These are phyloP conservation scores for Parasteatoda tepidariorum DNA, from an alignment of 1,140 invertebrate species.

Conservation along the genomic window DNA sequence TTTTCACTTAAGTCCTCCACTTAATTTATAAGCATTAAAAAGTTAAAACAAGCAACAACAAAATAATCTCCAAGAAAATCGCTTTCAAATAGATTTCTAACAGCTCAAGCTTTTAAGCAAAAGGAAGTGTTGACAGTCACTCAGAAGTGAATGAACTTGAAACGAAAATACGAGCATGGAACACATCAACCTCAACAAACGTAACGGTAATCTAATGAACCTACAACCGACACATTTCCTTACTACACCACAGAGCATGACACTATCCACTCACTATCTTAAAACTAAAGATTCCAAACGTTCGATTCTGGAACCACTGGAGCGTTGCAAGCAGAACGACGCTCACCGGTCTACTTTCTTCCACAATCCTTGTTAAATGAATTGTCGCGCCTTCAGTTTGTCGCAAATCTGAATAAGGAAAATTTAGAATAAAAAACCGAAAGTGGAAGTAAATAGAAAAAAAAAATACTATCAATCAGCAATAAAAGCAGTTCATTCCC, in stretches of 20 bases:
- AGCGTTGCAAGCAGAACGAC: background rate
- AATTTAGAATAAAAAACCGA: background rate
- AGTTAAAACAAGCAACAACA: no score
- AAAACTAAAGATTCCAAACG: background rate
- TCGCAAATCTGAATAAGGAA: background rate
- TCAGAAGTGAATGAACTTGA: background rate
- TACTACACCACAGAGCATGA: background rate
- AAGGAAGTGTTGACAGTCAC: background rate
- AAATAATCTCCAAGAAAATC: no score
- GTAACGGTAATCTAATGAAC: background rate
- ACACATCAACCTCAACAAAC: background rate
- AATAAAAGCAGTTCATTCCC: constrained; percentile 41
- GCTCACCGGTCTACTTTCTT: no score
- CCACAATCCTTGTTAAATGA: background rate
- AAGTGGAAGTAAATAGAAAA: constrained; percentile 28
- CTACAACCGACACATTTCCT: background rate
- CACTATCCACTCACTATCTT: background rate
- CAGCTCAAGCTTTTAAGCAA: no score
- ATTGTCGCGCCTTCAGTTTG: background rate
- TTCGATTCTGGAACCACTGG: background rate
- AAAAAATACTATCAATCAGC: background rate
- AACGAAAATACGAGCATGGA: background rate
- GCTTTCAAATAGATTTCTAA: no score
- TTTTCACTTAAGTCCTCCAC: no score
- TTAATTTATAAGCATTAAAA: no score